Evolutionary conservation across 2,797 vertebrate genomes (phyloP).

Genomic region (Helarctos malayanus): DNA sequence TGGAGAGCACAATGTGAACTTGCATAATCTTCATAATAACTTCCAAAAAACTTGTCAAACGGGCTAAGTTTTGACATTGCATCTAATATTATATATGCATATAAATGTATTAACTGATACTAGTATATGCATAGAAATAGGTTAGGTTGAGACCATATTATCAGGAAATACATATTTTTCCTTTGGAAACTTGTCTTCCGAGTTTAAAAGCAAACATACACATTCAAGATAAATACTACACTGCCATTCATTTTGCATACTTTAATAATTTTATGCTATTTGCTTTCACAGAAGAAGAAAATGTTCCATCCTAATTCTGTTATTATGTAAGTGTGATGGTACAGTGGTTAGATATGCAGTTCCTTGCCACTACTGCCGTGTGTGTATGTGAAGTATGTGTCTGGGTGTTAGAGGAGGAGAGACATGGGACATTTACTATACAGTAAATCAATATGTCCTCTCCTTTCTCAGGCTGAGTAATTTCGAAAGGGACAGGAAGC

Average conservation of each 20-base stretch:
- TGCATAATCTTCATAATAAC: background rate
- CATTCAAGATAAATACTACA: background rate
- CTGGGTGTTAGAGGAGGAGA: background rate
- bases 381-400: too few relatives aligned
- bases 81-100: background rate
- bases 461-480: conserved; percentile 77
- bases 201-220: conserved; percentile 18
- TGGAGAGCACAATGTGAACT: background rate
- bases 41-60: background rate
- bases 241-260: background rate
- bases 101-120: background rate
- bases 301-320: background rate
- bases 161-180: background rate
- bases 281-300: background rate
- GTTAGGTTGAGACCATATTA: background rate
- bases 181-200: conserved; percentile 30
- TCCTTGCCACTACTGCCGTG: background rate
- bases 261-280: background rate
- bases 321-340: background rate
- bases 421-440: conserved; percentile 63
- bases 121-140: background rate
- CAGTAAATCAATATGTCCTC: conserved; percentile 78
- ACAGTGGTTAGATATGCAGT: background rate
- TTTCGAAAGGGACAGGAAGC: conserved; percentile 71
- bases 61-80: conserved; percentile 8